Conservation (phyloP, 2,113 vertebrate genomes). For the Mormyrus iriodes region DNA sequence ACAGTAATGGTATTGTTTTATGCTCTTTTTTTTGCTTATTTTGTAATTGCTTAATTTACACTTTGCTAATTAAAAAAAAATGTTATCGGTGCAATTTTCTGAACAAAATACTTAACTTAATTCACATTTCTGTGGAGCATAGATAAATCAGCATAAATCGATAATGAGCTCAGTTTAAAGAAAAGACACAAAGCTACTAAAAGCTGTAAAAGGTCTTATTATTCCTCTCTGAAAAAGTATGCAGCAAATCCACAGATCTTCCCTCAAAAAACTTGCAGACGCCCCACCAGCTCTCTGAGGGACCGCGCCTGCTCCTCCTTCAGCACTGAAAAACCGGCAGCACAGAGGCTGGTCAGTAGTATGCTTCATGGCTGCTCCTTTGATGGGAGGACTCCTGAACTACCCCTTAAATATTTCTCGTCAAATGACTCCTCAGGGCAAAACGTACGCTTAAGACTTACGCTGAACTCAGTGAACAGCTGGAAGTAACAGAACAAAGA, state of each 20-base stretch:
- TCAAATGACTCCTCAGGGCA: conserved; percentile 75
- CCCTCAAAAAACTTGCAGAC: conserved; percentile 78
- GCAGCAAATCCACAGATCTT: conserved; percentile 19
- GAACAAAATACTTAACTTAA: neutral
- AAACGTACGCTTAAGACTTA: neutral
- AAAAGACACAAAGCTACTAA: neutral
- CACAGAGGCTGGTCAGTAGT: neutral
- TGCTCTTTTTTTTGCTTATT: neutral
- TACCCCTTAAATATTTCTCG: conserved; percentile 77
- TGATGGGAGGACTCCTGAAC: conserved; percentile 76
- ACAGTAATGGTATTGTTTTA: neutral
- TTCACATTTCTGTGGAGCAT: neutral
- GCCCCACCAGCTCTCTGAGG: conserved; percentile 71
- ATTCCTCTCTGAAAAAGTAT: neutral
- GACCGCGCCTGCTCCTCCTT: conserved; percentile 76
- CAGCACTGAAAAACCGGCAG: conserved; percentile 48
- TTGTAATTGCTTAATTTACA: neutral
- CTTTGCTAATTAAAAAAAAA: neutral
- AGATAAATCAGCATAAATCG: neutral
- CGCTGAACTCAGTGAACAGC: neutral
- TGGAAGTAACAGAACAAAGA: conserved; percentile 2
- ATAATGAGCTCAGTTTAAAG: neutral
- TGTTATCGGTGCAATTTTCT: neutral
- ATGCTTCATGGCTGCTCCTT: conserved; percentile 46
- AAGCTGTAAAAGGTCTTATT: neutral